A percentile compares a stretch with the other conserved stretches of the same genome.
Evolutionary conservation across 2,888 invertebrate species (phyloP).

Genomic region (Leucozona laternaria): DNA sequence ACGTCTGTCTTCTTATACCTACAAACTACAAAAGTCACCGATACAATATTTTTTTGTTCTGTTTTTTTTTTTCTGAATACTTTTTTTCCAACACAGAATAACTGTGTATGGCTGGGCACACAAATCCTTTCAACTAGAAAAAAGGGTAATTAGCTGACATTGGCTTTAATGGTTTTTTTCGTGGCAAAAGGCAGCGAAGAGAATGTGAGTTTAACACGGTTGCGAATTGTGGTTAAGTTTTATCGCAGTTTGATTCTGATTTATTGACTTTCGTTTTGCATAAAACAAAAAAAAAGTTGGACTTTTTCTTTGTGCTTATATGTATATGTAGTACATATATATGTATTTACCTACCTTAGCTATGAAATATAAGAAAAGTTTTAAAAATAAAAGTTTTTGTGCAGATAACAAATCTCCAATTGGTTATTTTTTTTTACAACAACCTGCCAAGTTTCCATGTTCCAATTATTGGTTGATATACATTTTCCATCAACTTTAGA

Average conservation of each 20-base stretch:
- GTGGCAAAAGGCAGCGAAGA: conserved; percentile 22
- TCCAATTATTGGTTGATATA: not conserved
- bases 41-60: conserved; percentile 50
- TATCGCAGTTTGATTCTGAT: conserved; percentile 74
- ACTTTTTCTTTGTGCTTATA: conserved; percentile 23
- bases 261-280: conserved; percentile 66
- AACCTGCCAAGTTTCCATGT: not conserved
- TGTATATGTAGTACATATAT: not conserved
- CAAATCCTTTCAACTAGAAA: conserved; percentile 70
- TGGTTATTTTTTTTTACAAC: conserved; percentile 8
- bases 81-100: conserved; percentile 10
- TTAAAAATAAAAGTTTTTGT: not conserved
- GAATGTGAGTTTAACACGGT: conserved; percentile 51
- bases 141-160: conserved; percentile 75
- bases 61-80: not conserved
- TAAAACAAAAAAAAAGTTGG: not conserved
- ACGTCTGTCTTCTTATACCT: conserved; percentile 61
- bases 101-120: conserved; percentile 53
- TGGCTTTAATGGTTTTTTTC: conserved; percentile 56
- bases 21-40: conserved; percentile 70
- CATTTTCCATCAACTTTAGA: not conserved
- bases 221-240: conserved; percentile 68
- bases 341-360: no score
- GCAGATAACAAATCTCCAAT: not conserved
- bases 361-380: conserved; percentile 47